Evolutionary conservation across 2,113 vertebrate genomes (phyloP), one percentile per base, ranked within the genome.

Genomic region (Orycteropus afer): DNA sequence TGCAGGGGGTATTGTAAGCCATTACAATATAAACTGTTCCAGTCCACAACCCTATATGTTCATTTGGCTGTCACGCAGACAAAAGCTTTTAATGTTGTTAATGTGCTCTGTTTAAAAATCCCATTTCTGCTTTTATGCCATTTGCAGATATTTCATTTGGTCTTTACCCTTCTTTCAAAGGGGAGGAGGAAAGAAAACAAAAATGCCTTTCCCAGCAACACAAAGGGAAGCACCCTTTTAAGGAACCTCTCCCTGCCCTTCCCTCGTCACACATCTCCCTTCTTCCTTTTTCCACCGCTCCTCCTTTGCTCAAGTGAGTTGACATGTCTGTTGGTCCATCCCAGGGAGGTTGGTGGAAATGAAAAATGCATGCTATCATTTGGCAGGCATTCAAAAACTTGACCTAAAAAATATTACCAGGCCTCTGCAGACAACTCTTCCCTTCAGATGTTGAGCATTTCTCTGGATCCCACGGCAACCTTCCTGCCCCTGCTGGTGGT

Each of bases 11-110:
- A 99, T 99, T 98, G 98, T 99, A 99, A 99, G 99, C 99, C 99
- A 98, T 99, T 99, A 99, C 99, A 98, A 99, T 99, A 99, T 99
- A 99, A 98, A 99, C 99, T 99, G 99, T 98, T 99, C 98, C 98
- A 99, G 99, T 99, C 99, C 98, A 98, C 98, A 99, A 98, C 98
- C 98, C 98, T 99, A 99, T 99, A 99, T 98, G 98, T 99, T 98
- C 98, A 98, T 99, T 99, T 99, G 98, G 98, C 98, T 98, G 98
- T 98, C 98, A 98, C 85, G 98, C 98, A 98, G 98, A 98, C 98
- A 99, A 99, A 99, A 99, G 98, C 98, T 98, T 99, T 99, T 99
- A 99, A 99, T 99, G 98, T 98, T 98, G 98, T 98, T 99, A 98
- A 98, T 98, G 98, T 98, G 98, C 98, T 97, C 98, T 98, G 98